These are phyloP conservation scores for Antrozous pallidus DNA, from an alignment of 2,797 vertebrate genomes.

Conservation along the genomic window DNA sequence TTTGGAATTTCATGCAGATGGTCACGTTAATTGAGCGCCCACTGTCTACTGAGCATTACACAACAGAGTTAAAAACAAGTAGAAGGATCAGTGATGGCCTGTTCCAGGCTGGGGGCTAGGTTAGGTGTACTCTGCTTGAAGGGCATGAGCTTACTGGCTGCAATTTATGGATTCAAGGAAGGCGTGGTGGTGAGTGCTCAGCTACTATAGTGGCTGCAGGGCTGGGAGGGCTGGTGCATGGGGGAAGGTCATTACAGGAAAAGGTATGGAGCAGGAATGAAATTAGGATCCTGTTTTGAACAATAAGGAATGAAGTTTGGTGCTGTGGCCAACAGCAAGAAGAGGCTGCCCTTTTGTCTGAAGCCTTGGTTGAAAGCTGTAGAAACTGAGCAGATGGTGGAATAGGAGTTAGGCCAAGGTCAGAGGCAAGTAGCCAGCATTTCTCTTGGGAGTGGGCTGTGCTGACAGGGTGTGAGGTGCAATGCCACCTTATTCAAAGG, in stretches of 20 bases:
- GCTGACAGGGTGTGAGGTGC: background rate
- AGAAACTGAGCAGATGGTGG: background rate
- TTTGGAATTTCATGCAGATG: background rate
- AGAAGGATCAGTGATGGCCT: background rate
- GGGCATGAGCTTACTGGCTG: background rate
- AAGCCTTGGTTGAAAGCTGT: background rate
- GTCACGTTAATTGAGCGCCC: background rate
- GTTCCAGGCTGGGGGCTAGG: background rate
- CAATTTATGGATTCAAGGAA: background rate
- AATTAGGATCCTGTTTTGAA: background rate
- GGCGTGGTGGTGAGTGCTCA: background rate
- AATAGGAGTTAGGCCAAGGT: slow-evolving; percentile 7
- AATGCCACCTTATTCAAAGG: background rate
- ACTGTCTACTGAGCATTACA: background rate
- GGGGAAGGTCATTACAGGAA: background rate
- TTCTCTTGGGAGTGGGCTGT: background rate
- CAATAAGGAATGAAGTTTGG: background rate
- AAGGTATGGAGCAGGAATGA: background rate
- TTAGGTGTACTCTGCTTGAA: background rate
- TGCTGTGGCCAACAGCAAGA: background rate
- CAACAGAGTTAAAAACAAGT: background rate
- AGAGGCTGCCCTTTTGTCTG: background rate
- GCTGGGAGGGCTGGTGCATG: background rate
- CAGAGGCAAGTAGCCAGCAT: background rate
- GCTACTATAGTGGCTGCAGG: background rate